Base-by-base conservation (phyloP, 2,888 invertebrate species). In the Tortrix viridana region DNA sequence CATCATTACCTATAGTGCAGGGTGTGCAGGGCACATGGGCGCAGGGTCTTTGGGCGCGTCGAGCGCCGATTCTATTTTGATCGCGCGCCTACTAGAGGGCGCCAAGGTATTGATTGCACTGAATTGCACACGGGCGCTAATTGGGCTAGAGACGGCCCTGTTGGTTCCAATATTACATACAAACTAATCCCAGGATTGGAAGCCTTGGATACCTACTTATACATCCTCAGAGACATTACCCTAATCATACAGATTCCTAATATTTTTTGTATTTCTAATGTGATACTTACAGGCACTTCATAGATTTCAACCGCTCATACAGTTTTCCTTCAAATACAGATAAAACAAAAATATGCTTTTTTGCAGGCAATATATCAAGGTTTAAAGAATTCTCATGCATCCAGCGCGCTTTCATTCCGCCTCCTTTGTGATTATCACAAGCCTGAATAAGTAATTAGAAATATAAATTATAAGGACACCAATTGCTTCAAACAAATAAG, bases 291-390 rank as follows among this genome's bases (percentile, higher is more conserved):
- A 95, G 89, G 74, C 96, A 95, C 74, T 95, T 95, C 1, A 93
- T 94, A 49, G 82, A 80, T 69, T 91, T 92, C 5, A 96, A 77
- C 72, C 94, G 94, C 0, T 95, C 91, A 85, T 96, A 98, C 0
- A 94, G 85, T 4, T 93, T 87, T 12, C 97, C 97, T 69, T 94
- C 92, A 86, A 98, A 98, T 48, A 94, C 92, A 61, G 96, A 94
- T 76, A 97, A 92, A 0, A 98, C 94, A 79, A 97, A 96, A 1
- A 97, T 95, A 88, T 96, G 95, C 69, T 93, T 94, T 70, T 94
- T 94, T 0, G 88, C 88, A 2, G 94, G 79, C 20, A 95, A 94
- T 7, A 92, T 92, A 46, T 95, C 93, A 9, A 94, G 84, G 1
- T 92, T 84, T 67, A 95, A 95, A 14, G 95, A 89, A 3, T 86